Evolutionary conservation across 2,888 invertebrate species (phyloP), one percentile per base, ranked within the genome.

Genomic region (Hyles lineata): DNA sequence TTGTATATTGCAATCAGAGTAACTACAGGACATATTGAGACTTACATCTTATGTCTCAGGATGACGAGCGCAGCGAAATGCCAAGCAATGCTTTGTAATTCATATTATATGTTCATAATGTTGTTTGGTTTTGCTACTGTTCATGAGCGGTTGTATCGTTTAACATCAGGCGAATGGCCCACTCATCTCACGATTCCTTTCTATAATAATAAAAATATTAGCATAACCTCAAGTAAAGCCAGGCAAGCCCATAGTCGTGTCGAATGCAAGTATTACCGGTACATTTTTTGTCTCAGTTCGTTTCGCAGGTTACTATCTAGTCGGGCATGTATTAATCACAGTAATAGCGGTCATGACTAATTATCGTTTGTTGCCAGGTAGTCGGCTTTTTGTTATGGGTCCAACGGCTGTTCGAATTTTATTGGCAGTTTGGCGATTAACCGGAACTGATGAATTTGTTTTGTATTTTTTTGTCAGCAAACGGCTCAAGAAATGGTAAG

Each of bases 261-360:
- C 35, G 21, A 58, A 59, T 87, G 86, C 88, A 88, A 84, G 85
- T 87, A 89, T 85, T 84, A 83, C 77, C 77, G 73, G 78, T 76
- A 67, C 74, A 79, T 73, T 75, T 80, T 83, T 85, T 83, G 85
- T 80, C 73, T 50, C 60, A 73, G 78, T 82, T 80, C 79, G 77
- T 77, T 80, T 80, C 77, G 78, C 78, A 67, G 78, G 61, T 55
- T 62, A 35, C 59, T 84, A 83, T 82, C 84, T 81, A 88, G 87
- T 88, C 88, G 81, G 84, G 83, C 83, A 82, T 82, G 83, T 79
- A 88, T 85, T 87, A 85, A 87, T 87, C 83, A 86, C 85, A 82
- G 80, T 79, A 78, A 50, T 69, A 73, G 74, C 76, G 80, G 81
- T 81, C 77, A 77, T 72, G 76, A 76, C 75, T 72, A 74, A 77